Evolutionary conservation across 2,888 invertebrate genomes (phyloP).

Genomic region (Schrankia costaestrigalis): DNA sequence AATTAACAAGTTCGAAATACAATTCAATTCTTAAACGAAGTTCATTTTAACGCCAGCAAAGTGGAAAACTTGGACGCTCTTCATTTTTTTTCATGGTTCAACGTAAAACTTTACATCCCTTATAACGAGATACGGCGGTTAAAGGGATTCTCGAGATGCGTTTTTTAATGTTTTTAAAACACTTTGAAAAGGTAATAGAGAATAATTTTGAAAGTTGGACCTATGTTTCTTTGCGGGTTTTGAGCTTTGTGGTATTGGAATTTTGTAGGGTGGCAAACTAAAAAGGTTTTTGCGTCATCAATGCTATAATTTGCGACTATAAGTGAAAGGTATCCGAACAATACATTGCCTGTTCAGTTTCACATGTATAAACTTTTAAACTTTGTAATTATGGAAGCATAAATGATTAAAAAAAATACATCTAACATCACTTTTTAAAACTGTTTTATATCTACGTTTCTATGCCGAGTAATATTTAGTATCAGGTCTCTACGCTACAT

Average conservation of each 20-base stretch:
- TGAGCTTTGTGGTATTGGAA: constrained; percentile 7
- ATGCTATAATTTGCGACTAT: no score
- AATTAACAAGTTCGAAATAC: constrained; percentile 77
- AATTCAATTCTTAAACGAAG: constrained; percentile 72
- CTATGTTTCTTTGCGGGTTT: constrained; percentile 18
- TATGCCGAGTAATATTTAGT: no score
- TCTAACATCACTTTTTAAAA: no score
- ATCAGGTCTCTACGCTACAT: no score
- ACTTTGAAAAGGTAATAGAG: constrained; percentile 30
- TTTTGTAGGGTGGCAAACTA: no score
- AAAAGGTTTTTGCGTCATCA: no score
- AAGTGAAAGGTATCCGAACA: no score
- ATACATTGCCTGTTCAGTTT: no score
- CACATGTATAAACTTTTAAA: no score
- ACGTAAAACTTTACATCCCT: constrained; percentile 62
- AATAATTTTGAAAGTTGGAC: constrained; percentile 36
- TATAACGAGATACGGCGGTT: constrained; percentile 54
- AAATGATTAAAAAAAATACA: no score
- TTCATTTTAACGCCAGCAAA: constrained; percentile 71
- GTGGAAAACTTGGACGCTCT: constrained; percentile 67
- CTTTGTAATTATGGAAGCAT: no score
- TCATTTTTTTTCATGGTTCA: constrained; percentile 52
- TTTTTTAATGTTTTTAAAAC: constrained; percentile 32
- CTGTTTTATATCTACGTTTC: no score
- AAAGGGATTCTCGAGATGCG: constrained; percentile 40